Base-by-base conservation (phyloP, 2,888 invertebrate genomes). In the Colostygia pectinataria region DNA sequence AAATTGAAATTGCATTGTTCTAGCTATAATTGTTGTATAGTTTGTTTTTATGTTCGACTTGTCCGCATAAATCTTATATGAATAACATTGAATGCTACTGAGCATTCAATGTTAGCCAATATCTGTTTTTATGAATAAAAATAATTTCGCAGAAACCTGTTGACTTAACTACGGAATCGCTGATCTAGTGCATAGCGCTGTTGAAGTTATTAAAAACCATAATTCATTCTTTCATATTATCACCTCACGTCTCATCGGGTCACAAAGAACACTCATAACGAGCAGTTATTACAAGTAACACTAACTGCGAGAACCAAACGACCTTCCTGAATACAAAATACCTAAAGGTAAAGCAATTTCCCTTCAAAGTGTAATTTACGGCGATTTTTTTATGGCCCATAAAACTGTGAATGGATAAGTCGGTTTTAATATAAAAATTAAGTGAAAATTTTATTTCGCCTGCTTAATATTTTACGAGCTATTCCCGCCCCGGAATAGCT, bases 331-430 rank as follows among this genome's bases (percentile, higher is more conserved):
- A 74, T 71, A 74, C 61, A 57, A 73, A 67, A 66, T 64, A 57
- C 57, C 57, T 47, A 65, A 67, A 63, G 59, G 65, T 66, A 68
- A 50, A 57, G 62, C 61, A 67, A 67, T 71, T 61, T 69, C 59
- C 56, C 63, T 65, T 68, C 65, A 63, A 66, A 68, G 65, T 63
- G 66, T 74, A 80, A 82, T 77, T 82, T 80, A 79, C 75, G 62
- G 57, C 68, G 48, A 74, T 74, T 78, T 58, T 46, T 80, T 80
- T 77, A 80, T 67, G 68, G 54, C 51, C 59, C 67, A 68, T 77
- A 77, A 77, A 79, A 74, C 49, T 49, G 59, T 64, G 63, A 66
- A 68, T 65, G 65, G 70, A 70, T 73, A 62, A 71, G 59, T 59
- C 59, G 63, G 63, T 66, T 68, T 69, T 68, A 70, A 68, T 63